Conservation (phyloP, 2,797 vertebrate genomes). For the Lateolabrax maculatus region DNA sequence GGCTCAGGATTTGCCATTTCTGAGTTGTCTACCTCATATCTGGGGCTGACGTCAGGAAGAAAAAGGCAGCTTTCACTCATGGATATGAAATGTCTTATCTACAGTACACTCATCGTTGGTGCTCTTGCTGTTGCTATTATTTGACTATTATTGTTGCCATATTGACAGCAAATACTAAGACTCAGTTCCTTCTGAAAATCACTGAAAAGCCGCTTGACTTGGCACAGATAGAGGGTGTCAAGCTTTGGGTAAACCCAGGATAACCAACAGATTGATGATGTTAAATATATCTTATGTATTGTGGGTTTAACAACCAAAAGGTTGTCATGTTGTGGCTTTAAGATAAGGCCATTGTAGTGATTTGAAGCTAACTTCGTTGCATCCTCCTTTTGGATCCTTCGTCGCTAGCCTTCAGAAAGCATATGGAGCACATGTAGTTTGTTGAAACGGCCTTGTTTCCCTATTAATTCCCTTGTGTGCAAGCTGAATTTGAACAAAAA, state of each 20-base stretch:
- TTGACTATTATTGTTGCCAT: background rate
- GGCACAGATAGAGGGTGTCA: background rate
- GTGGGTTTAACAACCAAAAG: background rate
- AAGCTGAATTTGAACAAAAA: slow-evolving; percentile 54
- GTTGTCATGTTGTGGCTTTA: background rate
- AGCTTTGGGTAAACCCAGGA: background rate
- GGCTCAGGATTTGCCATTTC: background rate
- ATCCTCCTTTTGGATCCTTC: slow-evolving; percentile 6
- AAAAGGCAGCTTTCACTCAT: background rate
- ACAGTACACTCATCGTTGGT: background rate
- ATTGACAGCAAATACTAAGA: background rate
- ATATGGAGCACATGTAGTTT: slow-evolving; percentile 52
- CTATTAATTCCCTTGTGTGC: slow-evolving; percentile 21
- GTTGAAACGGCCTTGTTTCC: slow-evolving; percentile 48
- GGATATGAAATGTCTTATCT: background rate
- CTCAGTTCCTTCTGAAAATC: background rate
- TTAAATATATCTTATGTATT: background rate
- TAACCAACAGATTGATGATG: background rate
- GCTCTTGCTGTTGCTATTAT: background rate
- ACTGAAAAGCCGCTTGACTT: background rate
- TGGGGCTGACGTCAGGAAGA: background rate
- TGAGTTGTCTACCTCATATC: background rate
- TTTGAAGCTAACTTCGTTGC: slow-evolving; percentile 7
- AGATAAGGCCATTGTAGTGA: background rate
- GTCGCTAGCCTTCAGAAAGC: slow-evolving; percentile 35